These are phyloP conservation scores for Encarsia formosa DNA, from an alignment of 2,888 invertebrate species.

Conservation along the genomic window DNA sequence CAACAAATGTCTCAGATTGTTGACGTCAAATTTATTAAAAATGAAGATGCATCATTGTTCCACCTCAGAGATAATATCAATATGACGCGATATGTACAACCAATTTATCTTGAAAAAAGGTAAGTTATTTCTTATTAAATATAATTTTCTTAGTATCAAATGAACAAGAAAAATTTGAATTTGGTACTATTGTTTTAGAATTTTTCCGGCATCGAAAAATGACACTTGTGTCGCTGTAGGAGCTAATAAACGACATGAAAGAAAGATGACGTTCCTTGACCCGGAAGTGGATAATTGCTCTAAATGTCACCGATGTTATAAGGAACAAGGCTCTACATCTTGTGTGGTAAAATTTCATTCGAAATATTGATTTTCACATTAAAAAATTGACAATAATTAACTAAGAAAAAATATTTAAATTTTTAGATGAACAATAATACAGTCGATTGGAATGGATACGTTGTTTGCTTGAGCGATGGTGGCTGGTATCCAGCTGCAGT, in stretches of 20 bases:
- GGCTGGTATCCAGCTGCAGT: constrained; percentile 73
- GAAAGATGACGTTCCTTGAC: constrained; percentile 54
- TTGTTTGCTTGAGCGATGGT: constrained; percentile 60
- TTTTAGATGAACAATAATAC: constrained; percentile 7
- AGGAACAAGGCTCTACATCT: constrained; percentile 4
- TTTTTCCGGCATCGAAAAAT: constrained; percentile 42
- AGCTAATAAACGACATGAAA: constrained; percentile 55
- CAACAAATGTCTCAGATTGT: constrained; percentile 67
- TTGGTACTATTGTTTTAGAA: constrained; percentile 29
- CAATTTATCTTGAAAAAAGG: constrained; percentile 57
- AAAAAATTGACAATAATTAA: background rate
- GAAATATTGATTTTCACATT: background rate
- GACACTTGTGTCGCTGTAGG: constrained; percentile 63
- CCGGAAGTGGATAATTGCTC: constrained; percentile 56
- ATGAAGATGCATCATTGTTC: constrained; percentile 61
- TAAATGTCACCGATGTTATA: constrained; percentile 57
- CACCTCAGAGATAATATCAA: constrained; percentile 59
- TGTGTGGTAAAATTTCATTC: constrained; percentile 17
- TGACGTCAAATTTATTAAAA: constrained; percentile 56
- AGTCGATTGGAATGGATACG: constrained; percentile 61
- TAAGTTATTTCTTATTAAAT: constrained; percentile 39
- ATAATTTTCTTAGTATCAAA: background rate
- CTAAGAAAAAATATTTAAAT: background rate
- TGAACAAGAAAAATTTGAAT: background rate
- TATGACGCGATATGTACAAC: constrained; percentile 64